Evolutionary conservation across 2,888 invertebrate genomes (phyloP).

Genomic region (Leptothorax acervorum): DNA sequence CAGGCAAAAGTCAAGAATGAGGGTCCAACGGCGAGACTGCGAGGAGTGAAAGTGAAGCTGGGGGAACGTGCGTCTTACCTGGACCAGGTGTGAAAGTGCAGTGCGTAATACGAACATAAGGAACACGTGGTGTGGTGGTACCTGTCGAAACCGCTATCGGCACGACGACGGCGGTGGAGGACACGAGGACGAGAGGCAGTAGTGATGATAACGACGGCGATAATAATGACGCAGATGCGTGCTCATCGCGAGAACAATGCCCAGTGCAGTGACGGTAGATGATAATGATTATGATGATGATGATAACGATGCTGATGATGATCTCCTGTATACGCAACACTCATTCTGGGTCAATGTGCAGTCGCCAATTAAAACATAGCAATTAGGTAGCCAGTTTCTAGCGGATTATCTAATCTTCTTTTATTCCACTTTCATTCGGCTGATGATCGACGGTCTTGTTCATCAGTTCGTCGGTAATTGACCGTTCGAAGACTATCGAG

Average conservation of each 20-base stretch:
- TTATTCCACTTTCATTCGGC: conserved; percentile 9
- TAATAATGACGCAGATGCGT: conserved; percentile 4
- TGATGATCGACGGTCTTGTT: not conserved
- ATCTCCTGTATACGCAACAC: conserved; percentile 19
- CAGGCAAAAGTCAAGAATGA: conserved; percentile 34
- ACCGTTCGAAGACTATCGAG: not conserved
- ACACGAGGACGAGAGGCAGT: not conserved
- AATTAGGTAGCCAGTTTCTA: not conserved
- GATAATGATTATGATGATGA: conserved; percentile 40
- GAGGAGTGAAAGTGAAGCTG: conserved; percentile 37
- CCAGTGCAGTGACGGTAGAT: conserved; percentile 3
- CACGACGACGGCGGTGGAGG: conserved; percentile 2
- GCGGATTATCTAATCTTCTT: conserved; percentile 18
- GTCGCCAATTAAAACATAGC: conserved; percentile 58
- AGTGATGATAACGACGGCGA: conserved; percentile 15
- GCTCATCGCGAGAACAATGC: conserved; percentile 12
- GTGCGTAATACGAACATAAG: conserved; percentile 37
- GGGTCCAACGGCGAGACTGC: conserved; percentile 5
- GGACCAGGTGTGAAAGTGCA: conserved; percentile 55
- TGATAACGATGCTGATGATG: conserved; percentile 27
- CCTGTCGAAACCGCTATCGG: conserved; percentile 43
- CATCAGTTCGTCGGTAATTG: not conserved
- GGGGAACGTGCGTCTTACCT: conserved; percentile 13
- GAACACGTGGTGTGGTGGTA: conserved; percentile 23
- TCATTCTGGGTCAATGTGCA: conserved; percentile 56